Base-by-base conservation (phyloP, 2,113 vertebrate genomes). In the Parotia lawesii region DNA sequence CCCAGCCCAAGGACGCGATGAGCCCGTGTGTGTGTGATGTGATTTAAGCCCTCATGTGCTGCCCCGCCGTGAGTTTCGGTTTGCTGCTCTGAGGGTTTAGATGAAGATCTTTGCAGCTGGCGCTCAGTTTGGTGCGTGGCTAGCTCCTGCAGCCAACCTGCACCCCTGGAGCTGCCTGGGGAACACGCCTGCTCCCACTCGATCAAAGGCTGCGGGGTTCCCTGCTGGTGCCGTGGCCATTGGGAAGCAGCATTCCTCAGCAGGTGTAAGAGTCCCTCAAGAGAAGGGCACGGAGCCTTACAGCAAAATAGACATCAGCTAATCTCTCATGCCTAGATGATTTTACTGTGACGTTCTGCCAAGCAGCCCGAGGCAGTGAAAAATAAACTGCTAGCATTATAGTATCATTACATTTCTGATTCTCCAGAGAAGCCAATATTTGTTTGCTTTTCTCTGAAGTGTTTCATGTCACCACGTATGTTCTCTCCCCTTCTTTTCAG, bases 371-470 rank as follows among this genome's bases (percentile, higher is more conserved):
- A 96, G 96, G 97, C 96, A 74, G 89, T 96, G 96, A 96, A 96
- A 96, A 97, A 92, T 66, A 85, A 96, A 93, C 91, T 84, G 88
- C 84, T 58, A 95, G 90, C 87, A n/a, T 95, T 97, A 94, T 84
- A 61, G 95, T 96, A 94, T 94, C 91, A 84, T 91, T 95, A 69
- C 69, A 83, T 96, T 95, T 96, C 94, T 94, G 94, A 93, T 96
- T 96, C 96, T 95, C 93, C 86, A 37, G 92, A 92, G 91, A 93
- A 93, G 94, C 77, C 88, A 84, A 24, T 96, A 93, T 97, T 97
- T 97, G 93, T 95, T 97, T 93, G 95, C 92, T 95, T 95, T 96
- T 83, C 95, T 96, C 88, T 94, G 76, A 85, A 96, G 96, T 94
- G 95, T 93, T 95, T 90, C 76, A 56, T 94, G 93, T 96, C 94